These are phyloP conservation scores for Amblyjoppa fuscipennis DNA, from an alignment of 2,888 invertebrate genomes.

Conservation along the genomic window DNA sequence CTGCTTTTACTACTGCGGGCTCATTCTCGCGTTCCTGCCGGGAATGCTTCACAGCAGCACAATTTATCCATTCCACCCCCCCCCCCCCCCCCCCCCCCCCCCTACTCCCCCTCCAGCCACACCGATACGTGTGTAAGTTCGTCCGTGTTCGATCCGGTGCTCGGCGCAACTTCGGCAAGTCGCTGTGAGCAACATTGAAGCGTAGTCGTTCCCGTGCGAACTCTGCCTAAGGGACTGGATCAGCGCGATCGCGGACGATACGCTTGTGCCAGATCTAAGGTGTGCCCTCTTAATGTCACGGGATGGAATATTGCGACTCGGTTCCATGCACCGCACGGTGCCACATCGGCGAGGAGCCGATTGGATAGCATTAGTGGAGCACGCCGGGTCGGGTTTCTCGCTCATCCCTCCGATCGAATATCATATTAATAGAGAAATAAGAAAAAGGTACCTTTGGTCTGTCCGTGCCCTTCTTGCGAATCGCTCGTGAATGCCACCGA, in stretches of 20 bases:
- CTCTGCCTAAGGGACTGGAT: slow-evolving; percentile 65
- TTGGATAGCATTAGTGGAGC: slow-evolving; percentile 15
- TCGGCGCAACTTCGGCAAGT: not conserved
- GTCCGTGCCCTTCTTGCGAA: slow-evolving; percentile 43
- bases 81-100: not conserved
- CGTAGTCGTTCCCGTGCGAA: slow-evolving; percentile 69
- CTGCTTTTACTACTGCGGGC: slow-evolving; percentile 22
- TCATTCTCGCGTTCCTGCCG: slow-evolving; percentile 1
- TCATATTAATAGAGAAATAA: slow-evolving; percentile 47
- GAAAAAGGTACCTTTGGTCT: not conserved
- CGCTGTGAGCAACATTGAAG: not conserved
- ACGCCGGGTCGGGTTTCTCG: slow-evolving; percentile 3
- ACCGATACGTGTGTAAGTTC: not conserved
- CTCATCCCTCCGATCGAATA: slow-evolving; percentile 29
- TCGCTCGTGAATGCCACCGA: slow-evolving; percentile 40
- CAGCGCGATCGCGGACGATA: slow-evolving; percentile 68
- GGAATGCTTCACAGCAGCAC: not conserved
- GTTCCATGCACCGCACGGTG: slow-evolving; percentile 52
- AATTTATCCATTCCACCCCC: too few species aligned
- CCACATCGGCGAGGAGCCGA: not conserved
- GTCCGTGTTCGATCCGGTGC: not conserved
- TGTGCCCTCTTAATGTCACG: slow-evolving; percentile 74
- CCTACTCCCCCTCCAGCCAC: not conserved
- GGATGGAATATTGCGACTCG: slow-evolving; percentile 63
- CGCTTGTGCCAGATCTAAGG: slow-evolving; percentile 73